Evolutionary conservation across 1,140 invertebrate species (phyloP).

Genomic region (Drosophila paulistorum): DNA sequence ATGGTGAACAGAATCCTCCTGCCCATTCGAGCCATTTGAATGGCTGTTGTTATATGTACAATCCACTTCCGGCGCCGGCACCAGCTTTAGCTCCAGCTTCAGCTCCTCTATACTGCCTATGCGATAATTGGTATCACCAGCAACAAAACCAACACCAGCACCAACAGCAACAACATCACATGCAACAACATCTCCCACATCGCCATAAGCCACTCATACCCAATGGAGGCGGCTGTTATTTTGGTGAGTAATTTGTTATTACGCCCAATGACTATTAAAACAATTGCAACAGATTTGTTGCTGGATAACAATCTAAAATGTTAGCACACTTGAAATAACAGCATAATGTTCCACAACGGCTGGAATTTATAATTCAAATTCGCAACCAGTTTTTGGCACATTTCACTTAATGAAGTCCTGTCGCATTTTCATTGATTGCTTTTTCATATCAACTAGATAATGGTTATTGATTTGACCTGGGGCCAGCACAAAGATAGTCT

Average conservation of each 20-base stretch:
- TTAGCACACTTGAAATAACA: slow-evolving; percentile 8
- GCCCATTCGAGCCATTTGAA: slow-evolving; percentile 48
- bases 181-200: slow-evolving; percentile 52
- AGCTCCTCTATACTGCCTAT: slow-evolving; percentile 59
- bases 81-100: slow-evolving; percentile 29
- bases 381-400: not conserved
- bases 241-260: slow-evolving; percentile 63
- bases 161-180: slow-evolving; percentile 14
- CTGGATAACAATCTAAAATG: not conserved
- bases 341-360: not conserved
- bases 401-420: slow-evolving; percentile 1
- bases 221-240: slow-evolving; percentile 72
- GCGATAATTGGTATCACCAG: slow-evolving; percentile 77
- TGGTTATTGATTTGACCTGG: too few species aligned
- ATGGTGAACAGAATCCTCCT: slow-evolving; percentile 28
- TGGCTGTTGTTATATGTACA: slow-evolving; percentile 73
- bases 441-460: too few species aligned
- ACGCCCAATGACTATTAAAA: slow-evolving; percentile 30
- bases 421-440: slow-evolving; percentile 22
- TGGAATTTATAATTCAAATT: not conserved
- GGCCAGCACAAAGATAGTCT: too few species aligned
- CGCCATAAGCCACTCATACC: slow-evolving; percentile 58
- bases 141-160: slow-evolving; percentile 52
- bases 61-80: slow-evolving; percentile 35
- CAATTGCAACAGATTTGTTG: slow-evolving; percentile 24